phyloP scores from a whole-genome alignment of 1,140 invertebrate species.

The Brevipalpus yothersi region DNA sequence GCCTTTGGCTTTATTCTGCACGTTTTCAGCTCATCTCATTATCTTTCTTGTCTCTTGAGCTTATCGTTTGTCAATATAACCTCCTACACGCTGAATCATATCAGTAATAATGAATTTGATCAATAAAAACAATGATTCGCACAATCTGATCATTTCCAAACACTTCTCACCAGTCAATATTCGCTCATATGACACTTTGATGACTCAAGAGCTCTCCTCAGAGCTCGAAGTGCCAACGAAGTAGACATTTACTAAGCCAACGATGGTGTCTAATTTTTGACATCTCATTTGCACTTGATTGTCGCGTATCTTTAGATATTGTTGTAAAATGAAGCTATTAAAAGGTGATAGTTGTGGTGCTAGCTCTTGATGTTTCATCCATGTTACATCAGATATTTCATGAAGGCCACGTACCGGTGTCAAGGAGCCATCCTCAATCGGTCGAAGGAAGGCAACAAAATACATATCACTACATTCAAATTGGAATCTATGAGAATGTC shows the following conservation, averaged over 20 bases:
- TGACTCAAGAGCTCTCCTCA: too few relatives aligned
- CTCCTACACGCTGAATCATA: too few relatives aligned
- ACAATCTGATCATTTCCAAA: too few relatives aligned
- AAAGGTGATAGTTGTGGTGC: neutral
- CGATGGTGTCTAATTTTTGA: neutral
- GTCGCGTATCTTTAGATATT: neutral
- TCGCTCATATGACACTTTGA: too few relatives aligned
- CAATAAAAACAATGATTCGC: too few relatives aligned
- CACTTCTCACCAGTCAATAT: too few relatives aligned
- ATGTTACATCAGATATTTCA: conserved; percentile 46
- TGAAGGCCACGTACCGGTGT: conserved; percentile 12
- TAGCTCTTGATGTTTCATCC: conserved; percentile 29
- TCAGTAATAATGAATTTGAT: too few relatives aligned
- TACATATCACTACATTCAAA: conserved; percentile 67
- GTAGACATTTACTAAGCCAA: neutral
- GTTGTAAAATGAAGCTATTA: conserved; percentile 1
- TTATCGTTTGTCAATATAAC: too few relatives aligned
- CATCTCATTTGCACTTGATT: neutral
- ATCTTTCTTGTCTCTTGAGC: too few relatives aligned
- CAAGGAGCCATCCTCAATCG: conserved; percentile 18
- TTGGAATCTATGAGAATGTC: conserved; percentile 35
- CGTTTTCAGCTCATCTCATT: too few relatives aligned
- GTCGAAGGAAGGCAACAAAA: conserved; percentile 41
- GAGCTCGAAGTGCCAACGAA: neutral
- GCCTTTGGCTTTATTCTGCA: too few relatives aligned